These are phyloP conservation scores for Leptonema lineaticorne DNA, from an alignment of 1,140 invertebrate species.

Conservation along the genomic window DNA sequence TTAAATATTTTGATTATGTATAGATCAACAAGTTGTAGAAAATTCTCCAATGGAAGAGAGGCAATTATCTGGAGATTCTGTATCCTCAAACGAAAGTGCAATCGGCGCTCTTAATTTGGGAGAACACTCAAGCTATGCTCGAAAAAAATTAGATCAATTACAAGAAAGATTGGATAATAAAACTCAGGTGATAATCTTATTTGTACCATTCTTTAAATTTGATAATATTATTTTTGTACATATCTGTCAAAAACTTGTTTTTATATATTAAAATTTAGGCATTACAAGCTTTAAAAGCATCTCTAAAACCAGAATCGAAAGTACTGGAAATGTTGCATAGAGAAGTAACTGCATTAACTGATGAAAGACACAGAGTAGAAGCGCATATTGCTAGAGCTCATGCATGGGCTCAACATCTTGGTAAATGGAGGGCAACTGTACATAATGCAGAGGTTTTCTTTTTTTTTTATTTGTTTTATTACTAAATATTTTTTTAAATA, in stretches of 20 bases:
- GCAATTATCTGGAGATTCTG: constrained; percentile 56
- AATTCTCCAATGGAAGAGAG: constrained; percentile 57
- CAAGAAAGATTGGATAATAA: constrained; percentile 79
- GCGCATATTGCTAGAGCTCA: constrained; percentile 83
- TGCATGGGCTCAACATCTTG: constrained; percentile 85
- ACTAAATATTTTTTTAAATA: background rate
- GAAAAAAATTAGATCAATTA: constrained; percentile 77
- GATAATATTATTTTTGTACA: background rate
- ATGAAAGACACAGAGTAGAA: constrained; percentile 76
- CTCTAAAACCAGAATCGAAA: constrained; percentile 74
- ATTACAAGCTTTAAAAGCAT: constrained; percentile 72
- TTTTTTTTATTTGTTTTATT: background rate
- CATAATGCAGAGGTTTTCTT: constrained; percentile 72
- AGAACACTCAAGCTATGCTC: constrained; percentile 81
- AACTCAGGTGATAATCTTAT: constrained; percentile 57
- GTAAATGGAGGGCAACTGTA: constrained; percentile 79
- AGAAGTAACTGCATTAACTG: constrained; percentile 78
- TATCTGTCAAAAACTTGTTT: background rate
- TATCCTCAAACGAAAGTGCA: constrained; percentile 53
- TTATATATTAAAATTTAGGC: constrained; percentile 56
- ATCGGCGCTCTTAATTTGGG: constrained; percentile 61
- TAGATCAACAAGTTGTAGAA: constrained; percentile 46
- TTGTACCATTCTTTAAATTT: background rate
- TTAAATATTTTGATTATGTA: background rate
- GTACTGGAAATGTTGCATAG: constrained; percentile 75